Evolutionary conservation across 2,888 invertebrate genomes (phyloP).

Genomic region (Barypeithes pellucidus): DNA sequence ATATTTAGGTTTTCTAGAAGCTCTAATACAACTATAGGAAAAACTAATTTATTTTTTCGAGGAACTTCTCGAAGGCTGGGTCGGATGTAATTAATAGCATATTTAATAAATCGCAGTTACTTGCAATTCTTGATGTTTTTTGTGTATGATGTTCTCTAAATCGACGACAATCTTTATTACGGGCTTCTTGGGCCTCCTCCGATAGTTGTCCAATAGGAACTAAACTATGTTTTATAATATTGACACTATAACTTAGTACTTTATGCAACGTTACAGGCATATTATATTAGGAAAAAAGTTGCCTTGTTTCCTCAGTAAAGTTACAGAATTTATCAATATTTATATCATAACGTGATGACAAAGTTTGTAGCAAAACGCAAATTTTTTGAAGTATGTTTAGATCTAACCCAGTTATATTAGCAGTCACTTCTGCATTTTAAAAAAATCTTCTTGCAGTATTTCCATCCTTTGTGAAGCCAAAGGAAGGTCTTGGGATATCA

Average conservation of each 20-base stretch:
- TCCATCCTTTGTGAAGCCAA: slow-evolving; percentile 2
- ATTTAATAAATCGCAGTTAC: not conserved
- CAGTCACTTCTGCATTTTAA: not conserved
- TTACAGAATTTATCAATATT: not conserved
- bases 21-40: too few relatives aligned
- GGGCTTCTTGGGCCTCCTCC: not conserved
- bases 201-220: not conserved
- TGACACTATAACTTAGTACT: not conserved
- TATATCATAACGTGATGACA: slow-evolving; percentile 6
- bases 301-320: not conserved
- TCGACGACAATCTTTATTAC: not conserved
- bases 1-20: too few relatives aligned
- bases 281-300: not conserved
- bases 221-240: not conserved
- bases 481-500: slow-evolving; percentile 12
- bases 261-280: not conserved
- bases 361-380: not conserved
- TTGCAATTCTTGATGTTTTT: not conserved
- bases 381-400: not conserved
- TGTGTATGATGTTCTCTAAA: not conserved
- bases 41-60: too few relatives aligned
- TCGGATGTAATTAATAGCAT: not conserved
- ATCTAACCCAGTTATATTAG: slow-evolving; percentile 5
- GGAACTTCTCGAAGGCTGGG: too few relatives aligned
- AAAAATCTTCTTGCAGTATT: slow-evolving; percentile 15